A percentile compares a stretch with the other conserved stretches of the same genome.
Conservation (phyloP, 2,888 invertebrate genomes). For the Macrophya annulata region DNA sequence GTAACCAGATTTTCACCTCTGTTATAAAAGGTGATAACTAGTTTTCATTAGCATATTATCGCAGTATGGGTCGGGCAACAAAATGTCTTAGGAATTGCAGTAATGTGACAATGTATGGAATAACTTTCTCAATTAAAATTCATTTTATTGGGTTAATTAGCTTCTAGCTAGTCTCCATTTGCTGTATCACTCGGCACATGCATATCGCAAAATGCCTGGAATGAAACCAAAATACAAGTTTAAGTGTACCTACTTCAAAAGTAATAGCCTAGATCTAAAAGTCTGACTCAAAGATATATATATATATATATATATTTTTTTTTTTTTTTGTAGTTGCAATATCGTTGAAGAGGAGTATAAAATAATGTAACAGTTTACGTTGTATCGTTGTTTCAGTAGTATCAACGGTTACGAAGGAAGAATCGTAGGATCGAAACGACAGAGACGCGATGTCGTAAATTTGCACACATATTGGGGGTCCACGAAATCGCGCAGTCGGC, state of each 20-base stretch:
- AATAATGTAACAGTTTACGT: constrained; percentile 34
- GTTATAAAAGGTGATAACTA: constrained; percentile 31
- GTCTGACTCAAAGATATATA: background rate
- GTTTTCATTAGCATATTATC: constrained; percentile 44
- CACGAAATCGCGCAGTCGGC: constrained; percentile 47
- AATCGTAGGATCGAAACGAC: constrained; percentile 29
- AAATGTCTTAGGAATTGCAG: constrained; percentile 10
- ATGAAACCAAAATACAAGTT: constrained; percentile 11
- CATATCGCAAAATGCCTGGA: background rate
- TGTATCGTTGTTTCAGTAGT: constrained; percentile 18
- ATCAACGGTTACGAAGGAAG: constrained; percentile 33
- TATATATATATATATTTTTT: too few species aligned
- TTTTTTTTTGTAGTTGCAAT: background rate
- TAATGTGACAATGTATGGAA: constrained; percentile 40
- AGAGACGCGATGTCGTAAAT: constrained; percentile 52
- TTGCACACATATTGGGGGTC: constrained; percentile 56
- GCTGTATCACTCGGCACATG: background rate
- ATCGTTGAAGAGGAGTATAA: background rate
- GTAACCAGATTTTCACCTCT: background rate
- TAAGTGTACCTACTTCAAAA: background rate
- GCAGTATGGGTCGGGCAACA: background rate
- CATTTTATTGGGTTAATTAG: constrained; percentile 24
- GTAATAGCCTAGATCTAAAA: background rate
- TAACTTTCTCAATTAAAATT: constrained; percentile 49
- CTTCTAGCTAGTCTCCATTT: background rate